Base-by-base conservation (phyloP, 2,113 vertebrate species). In the Ophiodon elongatus region DNA sequence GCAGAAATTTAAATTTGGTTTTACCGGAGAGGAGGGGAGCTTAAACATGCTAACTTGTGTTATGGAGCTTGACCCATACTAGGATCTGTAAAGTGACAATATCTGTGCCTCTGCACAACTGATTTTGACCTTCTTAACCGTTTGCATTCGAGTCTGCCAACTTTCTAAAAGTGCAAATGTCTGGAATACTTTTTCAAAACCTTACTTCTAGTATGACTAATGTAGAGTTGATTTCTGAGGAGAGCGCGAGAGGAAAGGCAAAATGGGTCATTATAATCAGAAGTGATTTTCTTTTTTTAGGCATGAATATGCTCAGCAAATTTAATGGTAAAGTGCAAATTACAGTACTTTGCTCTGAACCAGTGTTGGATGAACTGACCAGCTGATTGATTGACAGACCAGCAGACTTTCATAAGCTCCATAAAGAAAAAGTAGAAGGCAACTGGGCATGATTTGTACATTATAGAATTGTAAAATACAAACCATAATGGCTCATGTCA, bases 131-230 rank as follows among this genome's bases (percentile, higher is more conserved):
- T 59, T 47, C 35, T 14, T 66, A 11, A 27, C 33, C 19, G 29
- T 62, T 47, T 15, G 6, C n/a, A 33, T n/a, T 57, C 6, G 6
- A 52, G 13, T 67, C 15, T 2, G n/a, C 31, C 47, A 66, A 59
- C 59, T 76, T 80, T 63, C 17, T 33, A 11, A 65, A 70, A 66
- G 6, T 66, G n/a, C n/a, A 50, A 85, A 62, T 72, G 23, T 19
- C 17, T 68, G 11, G 6, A 25, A 56, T 8, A 43, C 54, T 47
- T 21, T 35, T 50, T 66, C 7, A 39, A 35, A 70, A 47, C 43
- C n/a, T 54, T 11, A 37, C 21, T 21, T 29, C 31, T 27, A 39
- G 35, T 43, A 7, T 17, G n/a, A 21, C 45, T 63, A 27, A 70
- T 59, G 65, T 59, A 7, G 41, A 21, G n/a, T n/a, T 39, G 37